Conservation (phyloP, 2,797 vertebrate genomes). For the Anableps anableps region DNA sequence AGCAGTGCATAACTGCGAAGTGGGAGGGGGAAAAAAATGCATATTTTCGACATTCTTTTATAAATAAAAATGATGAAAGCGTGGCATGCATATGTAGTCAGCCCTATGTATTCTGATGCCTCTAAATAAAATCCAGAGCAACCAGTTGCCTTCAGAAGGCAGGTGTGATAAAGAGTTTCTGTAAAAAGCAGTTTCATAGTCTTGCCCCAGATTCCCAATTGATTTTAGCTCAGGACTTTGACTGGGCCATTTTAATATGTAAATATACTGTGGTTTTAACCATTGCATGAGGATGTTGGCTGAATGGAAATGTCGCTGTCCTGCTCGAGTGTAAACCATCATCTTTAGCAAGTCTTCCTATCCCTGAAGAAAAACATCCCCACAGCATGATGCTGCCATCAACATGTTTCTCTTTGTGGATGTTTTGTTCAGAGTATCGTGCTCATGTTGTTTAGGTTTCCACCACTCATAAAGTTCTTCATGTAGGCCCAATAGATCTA, state of each 20-base stretch:
- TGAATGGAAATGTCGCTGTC: neutral
- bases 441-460: neutral
- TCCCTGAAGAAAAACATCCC: neutral
- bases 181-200: neutral
- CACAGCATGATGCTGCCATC: neutral
- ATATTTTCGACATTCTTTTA: neutral
- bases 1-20: neutral
- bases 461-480: neutral
- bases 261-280: neutral
- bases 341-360: too few species aligned
- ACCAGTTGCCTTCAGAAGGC: neutral
- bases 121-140: neutral
- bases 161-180: neutral
- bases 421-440: neutral
- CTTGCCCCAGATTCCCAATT: neutral
- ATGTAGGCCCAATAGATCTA: neutral
- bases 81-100: neutral
- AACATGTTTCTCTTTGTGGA: neutral
- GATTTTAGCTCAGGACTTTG: neutral
- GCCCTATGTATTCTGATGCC: neutral
- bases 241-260: neutral
- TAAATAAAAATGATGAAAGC: neutral
- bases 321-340: neutral
- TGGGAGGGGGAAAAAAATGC: neutral
- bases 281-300: too few species aligned